Conservation (phyloP, 2,113 vertebrate species). For the Boleophthalmus pectinirostris region DNA sequence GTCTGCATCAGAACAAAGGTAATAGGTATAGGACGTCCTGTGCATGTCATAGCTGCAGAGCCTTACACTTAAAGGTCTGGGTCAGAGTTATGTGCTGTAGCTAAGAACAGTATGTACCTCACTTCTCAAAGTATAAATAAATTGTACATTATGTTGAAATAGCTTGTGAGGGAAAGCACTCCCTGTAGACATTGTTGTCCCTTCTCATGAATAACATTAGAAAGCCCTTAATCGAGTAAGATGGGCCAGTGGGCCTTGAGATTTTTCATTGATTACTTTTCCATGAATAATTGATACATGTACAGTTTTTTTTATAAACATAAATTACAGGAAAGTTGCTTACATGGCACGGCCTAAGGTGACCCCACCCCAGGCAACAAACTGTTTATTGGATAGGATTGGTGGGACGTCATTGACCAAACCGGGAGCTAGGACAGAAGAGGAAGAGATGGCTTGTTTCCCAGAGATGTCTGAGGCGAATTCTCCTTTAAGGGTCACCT, state of each 20-base stretch:
- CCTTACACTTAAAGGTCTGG: not conserved
- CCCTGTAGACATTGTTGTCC: conserved; percentile 46
- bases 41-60: not conserved
- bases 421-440: conserved; percentile 22
- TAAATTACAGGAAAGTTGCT: conserved; percentile 68
- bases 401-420: conserved; percentile 76
- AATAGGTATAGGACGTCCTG: not conserved
- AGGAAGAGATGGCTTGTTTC: conserved; percentile 42
- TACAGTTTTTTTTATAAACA: conserved; percentile 10
- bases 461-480: conserved; percentile 45
- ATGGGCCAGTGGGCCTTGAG: conserved; percentile 21
- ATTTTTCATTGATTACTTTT: conserved; percentile 50
- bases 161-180: conserved; percentile 48
- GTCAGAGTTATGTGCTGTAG: not conserved
- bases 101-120: conserved; percentile 11
- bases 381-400: conserved; percentile 95
- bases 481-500: conserved; percentile 87
- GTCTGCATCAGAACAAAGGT: conserved; percentile 72
- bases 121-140: conserved; percentile 41
- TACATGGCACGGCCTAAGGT: conserved; percentile 88
- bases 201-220: conserved; percentile 68
- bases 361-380: conserved; percentile 92
- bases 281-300: conserved; percentile 54
- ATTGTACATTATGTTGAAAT: conserved; percentile 57
- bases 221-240: conserved; percentile 49